Percentiles rank a stretch among this genome's conserved stretches.
Evolutionary conservation across 2,113 vertebrate species (phyloP).

Genomic region (Hippocampus mohnikei): DNA sequence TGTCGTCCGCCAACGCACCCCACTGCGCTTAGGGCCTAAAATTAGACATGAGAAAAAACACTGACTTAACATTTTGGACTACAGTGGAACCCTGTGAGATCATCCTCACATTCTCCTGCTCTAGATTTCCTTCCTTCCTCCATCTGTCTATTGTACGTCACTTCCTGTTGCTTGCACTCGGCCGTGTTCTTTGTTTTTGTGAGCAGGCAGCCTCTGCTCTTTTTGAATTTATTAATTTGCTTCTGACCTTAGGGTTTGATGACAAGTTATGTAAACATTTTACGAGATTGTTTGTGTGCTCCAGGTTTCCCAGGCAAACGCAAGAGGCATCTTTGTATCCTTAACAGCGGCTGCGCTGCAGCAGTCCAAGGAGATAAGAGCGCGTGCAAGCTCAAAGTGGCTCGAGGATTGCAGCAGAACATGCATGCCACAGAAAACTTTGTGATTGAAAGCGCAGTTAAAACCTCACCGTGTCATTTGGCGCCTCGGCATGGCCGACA

Average conservation of each 20-base stretch:
- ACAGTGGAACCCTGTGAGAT: not conserved
- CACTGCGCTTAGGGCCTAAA: no score
- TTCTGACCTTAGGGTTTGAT: not conserved
- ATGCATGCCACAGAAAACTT: not conserved
- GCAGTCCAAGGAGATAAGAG: constrained; percentile 53
- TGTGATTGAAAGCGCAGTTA: not conserved
- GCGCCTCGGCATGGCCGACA: constrained; percentile 1
- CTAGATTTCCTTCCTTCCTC: constrained; percentile 59
- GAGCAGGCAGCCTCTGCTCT: not conserved
- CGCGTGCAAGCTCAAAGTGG: constrained; percentile 41
- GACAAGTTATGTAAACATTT: constrained; percentile 46
- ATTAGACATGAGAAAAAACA: no score
- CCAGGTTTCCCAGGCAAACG: constrained; percentile 37
- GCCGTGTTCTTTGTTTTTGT: not conserved
- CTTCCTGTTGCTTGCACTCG: constrained; percentile 32
- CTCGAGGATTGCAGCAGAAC: not conserved
- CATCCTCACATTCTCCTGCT: constrained; percentile 27
- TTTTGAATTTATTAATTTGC: not conserved
- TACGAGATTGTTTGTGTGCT: constrained; percentile 16
- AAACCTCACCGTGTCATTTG: not conserved
- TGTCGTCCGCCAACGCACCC: no score
- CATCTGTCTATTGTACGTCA: constrained; percentile 48
- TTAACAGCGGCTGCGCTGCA: not conserved
- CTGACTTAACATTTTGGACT: no score
- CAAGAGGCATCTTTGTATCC: constrained; percentile 38